These are phyloP conservation scores for Cariama cristata DNA, from an alignment of 2,113 vertebrate genomes.

Conservation along the genomic window DNA sequence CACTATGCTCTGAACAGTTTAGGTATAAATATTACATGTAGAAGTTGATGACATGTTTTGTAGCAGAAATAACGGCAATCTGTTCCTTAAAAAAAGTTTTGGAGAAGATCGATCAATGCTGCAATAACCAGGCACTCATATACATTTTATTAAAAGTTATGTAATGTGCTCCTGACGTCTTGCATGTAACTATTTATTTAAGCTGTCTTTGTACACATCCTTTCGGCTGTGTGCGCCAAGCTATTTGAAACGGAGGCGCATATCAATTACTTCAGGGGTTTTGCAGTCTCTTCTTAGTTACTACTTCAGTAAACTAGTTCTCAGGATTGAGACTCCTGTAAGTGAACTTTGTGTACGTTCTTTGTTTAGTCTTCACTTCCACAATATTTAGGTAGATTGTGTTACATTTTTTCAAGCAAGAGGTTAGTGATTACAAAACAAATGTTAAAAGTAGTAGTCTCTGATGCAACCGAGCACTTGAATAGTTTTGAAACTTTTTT, in stretches of 20 bases:
- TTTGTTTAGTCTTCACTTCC: not conserved
- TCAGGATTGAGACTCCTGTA: not conserved
- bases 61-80: slow-evolving; percentile 18
- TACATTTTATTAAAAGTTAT: slow-evolving; percentile 22
- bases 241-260: not conserved
- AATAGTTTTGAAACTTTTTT: slow-evolving; percentile 22
- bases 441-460: not conserved
- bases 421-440: not conserved
- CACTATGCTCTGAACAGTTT: slow-evolving; percentile 51
- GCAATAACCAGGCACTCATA: not conserved
- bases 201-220: slow-evolving; percentile 1
- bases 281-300: slow-evolving; percentile 11
- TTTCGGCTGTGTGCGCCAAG: not conserved
- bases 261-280: not conserved
- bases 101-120: not conserved
- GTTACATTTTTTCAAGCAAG: not conserved
- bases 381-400: not conserved
- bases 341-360: not conserved
- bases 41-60: slow-evolving; percentile 42
- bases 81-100: not conserved
- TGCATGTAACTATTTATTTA: not conserved
- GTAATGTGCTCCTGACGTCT: not conserved
- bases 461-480: not conserved
- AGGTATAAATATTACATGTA: slow-evolving; percentile 44
- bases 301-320: not conserved